Percentiles rank a stretch among this genome's conserved stretches.
phyloP scores from a whole-genome alignment of 2,113 vertebrate species.

The Conger conger region DNA sequence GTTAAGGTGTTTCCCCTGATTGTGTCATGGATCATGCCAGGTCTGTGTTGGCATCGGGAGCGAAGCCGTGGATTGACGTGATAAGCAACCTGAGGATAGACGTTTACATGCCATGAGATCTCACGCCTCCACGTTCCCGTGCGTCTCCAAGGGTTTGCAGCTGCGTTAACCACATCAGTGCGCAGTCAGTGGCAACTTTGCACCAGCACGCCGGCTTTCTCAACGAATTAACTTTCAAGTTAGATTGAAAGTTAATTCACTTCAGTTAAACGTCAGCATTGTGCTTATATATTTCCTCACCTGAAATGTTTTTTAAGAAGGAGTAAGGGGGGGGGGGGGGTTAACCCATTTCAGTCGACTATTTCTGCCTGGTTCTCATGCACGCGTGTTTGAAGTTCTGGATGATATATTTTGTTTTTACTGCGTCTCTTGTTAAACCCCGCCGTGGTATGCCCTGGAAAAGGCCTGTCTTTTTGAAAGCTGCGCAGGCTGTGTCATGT shows the following conservation, averaged over 20 bases:
- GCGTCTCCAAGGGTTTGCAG: neutral
- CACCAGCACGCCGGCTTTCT: neutral
- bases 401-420: constrained; percentile 48
- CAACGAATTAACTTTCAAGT: neutral
- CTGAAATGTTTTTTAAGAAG: neutral
- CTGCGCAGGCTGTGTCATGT: constrained; percentile 49
- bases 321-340: neutral
- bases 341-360: neutral
- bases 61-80: neutral
- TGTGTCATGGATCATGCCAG: neutral
- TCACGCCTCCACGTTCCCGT: neutral
- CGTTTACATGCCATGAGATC: neutral
- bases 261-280: neutral
- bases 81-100: neutral
- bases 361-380: constrained; percentile 38
- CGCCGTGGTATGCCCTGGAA: neutral
- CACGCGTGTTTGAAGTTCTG: constrained; percentile 53
- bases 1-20: neutral
- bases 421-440: constrained; percentile 26
- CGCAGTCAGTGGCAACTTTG: neutral
- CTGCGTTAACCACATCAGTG: neutral
- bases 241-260: neutral
- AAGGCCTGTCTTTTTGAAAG: constrained; percentile 31
- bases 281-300: neutral
- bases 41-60: neutral